Conservation (phyloP, 1,140 invertebrate species). For the Lucilia sericata region DNA sequence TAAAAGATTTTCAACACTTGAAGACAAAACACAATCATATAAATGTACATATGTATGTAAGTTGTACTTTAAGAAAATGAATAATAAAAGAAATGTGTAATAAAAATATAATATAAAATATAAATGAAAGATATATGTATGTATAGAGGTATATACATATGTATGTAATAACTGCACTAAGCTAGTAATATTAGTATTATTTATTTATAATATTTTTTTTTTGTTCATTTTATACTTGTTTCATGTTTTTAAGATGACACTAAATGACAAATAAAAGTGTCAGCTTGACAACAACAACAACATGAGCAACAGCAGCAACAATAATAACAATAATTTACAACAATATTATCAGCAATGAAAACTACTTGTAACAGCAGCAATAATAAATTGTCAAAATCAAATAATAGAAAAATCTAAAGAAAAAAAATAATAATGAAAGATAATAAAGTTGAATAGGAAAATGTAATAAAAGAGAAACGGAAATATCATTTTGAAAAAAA, state of each 20-base stretch:
- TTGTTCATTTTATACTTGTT: slow-evolving; percentile 24
- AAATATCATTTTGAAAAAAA: not conserved
- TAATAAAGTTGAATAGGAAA: no score
- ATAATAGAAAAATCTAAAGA: not conserved
- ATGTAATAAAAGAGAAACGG: not conserved
- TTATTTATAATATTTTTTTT: not conserved
- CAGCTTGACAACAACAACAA: slow-evolving; percentile 34
- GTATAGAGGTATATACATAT: not conserved
- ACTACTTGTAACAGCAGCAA: slow-evolving; percentile 3
- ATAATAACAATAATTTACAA: slow-evolving; percentile 40
- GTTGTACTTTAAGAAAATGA: not conserved
- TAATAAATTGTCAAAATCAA: not conserved
- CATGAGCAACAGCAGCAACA: no score
- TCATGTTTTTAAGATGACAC: slow-evolving; percentile 31
- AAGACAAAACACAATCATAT: not conserved
- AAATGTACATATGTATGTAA: no score
- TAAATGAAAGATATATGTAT: not conserved
- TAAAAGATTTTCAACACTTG: slow-evolving; percentile 7
- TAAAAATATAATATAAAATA: not conserved
- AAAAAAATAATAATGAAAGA: no score
- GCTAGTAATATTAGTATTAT: not conserved
- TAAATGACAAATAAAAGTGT: slow-evolving; percentile 43
- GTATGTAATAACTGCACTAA: slow-evolving; percentile 7
- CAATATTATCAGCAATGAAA: slow-evolving; percentile 35
- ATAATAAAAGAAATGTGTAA: slow-evolving; percentile 12